phyloP scores from a whole-genome alignment of 92 coral and sea anemone genomes.

The Heliopora coerulea region DNA sequence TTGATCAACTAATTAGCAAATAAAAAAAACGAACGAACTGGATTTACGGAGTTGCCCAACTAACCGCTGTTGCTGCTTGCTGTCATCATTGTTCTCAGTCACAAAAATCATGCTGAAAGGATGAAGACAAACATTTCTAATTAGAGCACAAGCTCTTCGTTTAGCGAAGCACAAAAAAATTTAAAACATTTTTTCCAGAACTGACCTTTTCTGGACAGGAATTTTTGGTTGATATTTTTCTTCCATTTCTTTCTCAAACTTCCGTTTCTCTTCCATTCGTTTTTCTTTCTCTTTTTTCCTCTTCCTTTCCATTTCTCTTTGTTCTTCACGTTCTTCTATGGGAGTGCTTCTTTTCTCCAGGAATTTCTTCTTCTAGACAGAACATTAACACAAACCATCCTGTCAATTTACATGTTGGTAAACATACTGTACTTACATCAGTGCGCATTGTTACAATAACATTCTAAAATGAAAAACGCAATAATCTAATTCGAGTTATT shows the following conservation, averaged over 20 bases:
- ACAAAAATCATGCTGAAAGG: conserved; percentile 32
- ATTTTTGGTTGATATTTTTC: conserved; percentile 80
- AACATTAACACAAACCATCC: no score
- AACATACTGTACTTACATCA: no score
- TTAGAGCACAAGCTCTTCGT: no score
- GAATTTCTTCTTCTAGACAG: conserved; percentile 5
- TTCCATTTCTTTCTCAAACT: conserved; percentile 56
- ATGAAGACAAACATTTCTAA: background rate
- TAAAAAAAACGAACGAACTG: no score
- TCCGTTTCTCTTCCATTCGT: conserved; percentile 45
- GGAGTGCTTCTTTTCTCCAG: conserved; percentile 21
- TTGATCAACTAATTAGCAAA: no score
- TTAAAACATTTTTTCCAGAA: background rate
- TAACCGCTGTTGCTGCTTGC: background rate
- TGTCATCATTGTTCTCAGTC: conserved; percentile 8
- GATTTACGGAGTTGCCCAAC: no score
- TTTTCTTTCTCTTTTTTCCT: conserved; percentile 21
- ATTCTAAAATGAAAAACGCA: no score
- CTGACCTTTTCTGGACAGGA: conserved; percentile 88
- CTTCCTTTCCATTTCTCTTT: conserved; percentile 20
- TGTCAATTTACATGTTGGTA: no score
- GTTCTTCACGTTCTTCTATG: conserved; percentile 17
- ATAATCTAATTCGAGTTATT: no score
- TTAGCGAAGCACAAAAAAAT: no score
- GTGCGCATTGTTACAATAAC: no score